Base-by-base conservation (phyloP, 2,888 invertebrate genomes). In the Drosophila seclusa region DNA sequence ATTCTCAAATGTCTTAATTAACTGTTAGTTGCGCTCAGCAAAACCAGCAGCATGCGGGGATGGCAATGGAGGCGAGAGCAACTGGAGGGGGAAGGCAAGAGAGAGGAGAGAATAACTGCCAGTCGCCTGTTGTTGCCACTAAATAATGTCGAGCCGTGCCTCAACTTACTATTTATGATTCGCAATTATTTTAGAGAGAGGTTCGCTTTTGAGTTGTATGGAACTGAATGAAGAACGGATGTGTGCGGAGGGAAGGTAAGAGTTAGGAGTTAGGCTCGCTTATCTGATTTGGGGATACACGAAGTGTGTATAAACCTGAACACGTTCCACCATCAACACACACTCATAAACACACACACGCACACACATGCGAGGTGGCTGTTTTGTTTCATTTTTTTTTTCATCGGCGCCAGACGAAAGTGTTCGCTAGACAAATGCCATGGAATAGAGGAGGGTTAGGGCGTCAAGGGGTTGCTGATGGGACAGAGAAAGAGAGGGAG, bases 231-330 rank as follows among this genome's bases (percentile, higher is more conserved):
- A 24, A 45, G 45, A 45, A 24, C 13, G 24, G 2, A 13, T 45
- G 21, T 24, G 2, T 1, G 2, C 2, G 16, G 16, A 24, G 45
- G 7, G n/a, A 31, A 32, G 40, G 38, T 11, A 11, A 21, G 24
- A 29, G 36, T 31, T 24, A 55, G 49, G 63, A 24, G 71, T 48
- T 60, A 73, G 68, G 70, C 64, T 52, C 65, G 61, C 74, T 88
- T 87, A 87, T 89, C 87, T 77, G 89, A 87, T 89, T 71, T 60
- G 40, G 61, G 75, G 69, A 71, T 78, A 88, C 89, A 87, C 87
- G 86, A 78, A 79, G 76, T 65, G 72, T 76, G 80, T 76, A 82
- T 77, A 82, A 67, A 78, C 67, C 59, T 52, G 76, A 79, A 76
- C 83, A 82, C 65, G 64, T 62, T 49, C 38, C 54, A 69, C 45